Percentiles rank a stretch among this genome's conserved stretches.
Evolutionary conservation across 2,113 vertebrate species (phyloP).

Genomic region (Megaceryle torquata): DNA sequence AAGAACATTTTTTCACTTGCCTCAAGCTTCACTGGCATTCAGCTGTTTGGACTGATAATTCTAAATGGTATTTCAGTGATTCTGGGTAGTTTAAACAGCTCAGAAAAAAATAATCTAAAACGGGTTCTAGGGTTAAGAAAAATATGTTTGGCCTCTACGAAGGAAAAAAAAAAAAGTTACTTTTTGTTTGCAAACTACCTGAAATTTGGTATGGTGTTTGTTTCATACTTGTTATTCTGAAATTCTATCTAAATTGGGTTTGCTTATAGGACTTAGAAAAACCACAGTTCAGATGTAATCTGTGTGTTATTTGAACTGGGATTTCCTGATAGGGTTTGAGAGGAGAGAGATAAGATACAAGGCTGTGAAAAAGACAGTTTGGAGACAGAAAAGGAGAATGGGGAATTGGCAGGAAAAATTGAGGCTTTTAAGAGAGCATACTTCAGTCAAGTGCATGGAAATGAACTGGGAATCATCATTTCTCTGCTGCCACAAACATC

Average conservation of each 20-base stretch:
- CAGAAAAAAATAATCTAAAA: neutral
- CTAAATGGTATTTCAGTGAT: neutral
- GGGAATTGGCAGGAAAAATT: neutral
- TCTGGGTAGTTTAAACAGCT: neutral
- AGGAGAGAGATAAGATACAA: neutral
- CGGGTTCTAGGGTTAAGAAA: neutral
- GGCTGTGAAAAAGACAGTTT: neutral
- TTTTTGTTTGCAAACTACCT: neutral
- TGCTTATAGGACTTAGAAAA: neutral
- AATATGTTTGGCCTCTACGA: neutral
- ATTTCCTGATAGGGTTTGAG: neutral
- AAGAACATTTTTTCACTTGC: neutral
- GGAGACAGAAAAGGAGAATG: neutral
- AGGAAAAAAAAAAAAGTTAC: neutral
- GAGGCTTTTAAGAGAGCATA: neutral
- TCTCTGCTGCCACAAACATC: constrained; percentile 14
- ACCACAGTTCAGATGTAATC: neutral
- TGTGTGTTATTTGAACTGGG: neutral
- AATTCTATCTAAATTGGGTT: neutral
- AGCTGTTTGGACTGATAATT: neutral
- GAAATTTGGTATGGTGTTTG: neutral
- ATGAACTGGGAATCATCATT: neutral
- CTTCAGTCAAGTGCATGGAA: constrained; percentile 19
- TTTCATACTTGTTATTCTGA: neutral
- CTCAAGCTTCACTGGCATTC: neutral